Evolutionary conservation across 2,113 vertebrate genomes (phyloP).

Genomic region (Eira barbara): DNA sequence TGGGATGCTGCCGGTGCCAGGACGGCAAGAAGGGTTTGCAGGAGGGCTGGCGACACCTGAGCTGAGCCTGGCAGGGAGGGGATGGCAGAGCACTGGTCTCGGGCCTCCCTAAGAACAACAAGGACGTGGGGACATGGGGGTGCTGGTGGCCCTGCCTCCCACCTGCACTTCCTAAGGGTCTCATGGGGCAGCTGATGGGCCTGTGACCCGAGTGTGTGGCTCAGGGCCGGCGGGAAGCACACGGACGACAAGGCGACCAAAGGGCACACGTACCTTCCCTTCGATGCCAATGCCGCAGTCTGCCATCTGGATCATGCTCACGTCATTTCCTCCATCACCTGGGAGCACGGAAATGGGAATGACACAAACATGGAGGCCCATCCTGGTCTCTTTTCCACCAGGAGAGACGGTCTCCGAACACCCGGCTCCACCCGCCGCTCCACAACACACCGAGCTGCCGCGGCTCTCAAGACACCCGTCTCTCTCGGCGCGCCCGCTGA

Average conservation of each 20-base stretch:
- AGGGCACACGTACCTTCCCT: constrained; percentile 86
- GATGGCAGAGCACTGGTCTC: neutral
- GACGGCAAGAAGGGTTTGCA: neutral
- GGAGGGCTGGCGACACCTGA: too few relatives aligned
- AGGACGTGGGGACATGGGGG: neutral
- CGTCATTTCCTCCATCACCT: constrained; percentile 99
- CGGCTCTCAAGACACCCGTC: too few relatives aligned
- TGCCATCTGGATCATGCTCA: constrained; percentile 99
- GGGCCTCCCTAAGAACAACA: too few relatives aligned
- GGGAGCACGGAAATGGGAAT: constrained; percentile 49
- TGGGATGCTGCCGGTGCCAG: neutral
- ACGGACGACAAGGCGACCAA: fast-evolving
- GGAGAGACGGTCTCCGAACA: neutral
- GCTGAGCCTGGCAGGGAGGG: neutral
- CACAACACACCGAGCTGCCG: neutral
- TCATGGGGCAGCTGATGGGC: too few relatives aligned
- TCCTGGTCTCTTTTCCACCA: neutral
- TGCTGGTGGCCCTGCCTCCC: fast-evolving
- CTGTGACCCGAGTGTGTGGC: neutral
- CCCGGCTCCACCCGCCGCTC: neutral
- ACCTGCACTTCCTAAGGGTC: neutral
- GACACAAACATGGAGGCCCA: neutral
- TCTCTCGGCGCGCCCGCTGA: neutral
- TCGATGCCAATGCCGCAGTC: constrained; percentile 93
- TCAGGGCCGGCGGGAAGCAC: neutral